Evolutionary conservation across 2,113 vertebrate genomes (phyloP), one percentile per base, ranked within the genome.

Genomic region (Malurus melanocephalus): DNA sequence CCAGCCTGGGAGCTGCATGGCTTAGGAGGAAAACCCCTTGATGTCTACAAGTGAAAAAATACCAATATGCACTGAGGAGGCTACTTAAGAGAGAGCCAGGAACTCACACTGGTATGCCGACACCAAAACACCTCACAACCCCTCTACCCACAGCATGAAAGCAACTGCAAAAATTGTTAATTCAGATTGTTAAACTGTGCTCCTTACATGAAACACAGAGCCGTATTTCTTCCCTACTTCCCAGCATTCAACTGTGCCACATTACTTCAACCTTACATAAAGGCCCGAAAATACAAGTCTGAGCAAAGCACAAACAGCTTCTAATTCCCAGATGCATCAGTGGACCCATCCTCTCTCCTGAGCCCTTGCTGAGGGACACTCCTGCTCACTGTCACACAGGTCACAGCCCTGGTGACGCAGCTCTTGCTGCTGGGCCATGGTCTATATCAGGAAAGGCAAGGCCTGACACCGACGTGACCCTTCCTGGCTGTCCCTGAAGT

Each of bases 191-290:
- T 74, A 13, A 66, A 51, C 45, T 60, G 33, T 1, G 4, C 27
- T 88, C 69, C 32, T 65, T 9, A 38, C 7, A 53, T 43, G 22
- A 69, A 78, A 82, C 11, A 73, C 1, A 66, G 48, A 62, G 20
- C 11, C 0, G 0, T 1, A 4, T 28, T n/a, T 23, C 53, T 18
- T 4, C 21, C 40, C 33, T 32, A 23, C 14, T 28, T 59, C 19
- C 20, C 64, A 68, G 57, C 14, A 11, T 66, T 35, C 27, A 85
- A 42, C 35, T 28, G 11, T 42, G 35, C 30, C 7, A 2, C 18
- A 10, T 32, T 60, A 56, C 22, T 68, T 67, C 61, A 64, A n/a
- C 27, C 10, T 80, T 7, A 51, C 11, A 3, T 7, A 77, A 46
- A 10, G 18, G 55, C 32, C 85, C 52, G 55, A 51, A 72, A 59